A percentile compares a stretch with the other conserved stretches of the same genome.
Conservation (phyloP, 2,888 invertebrate genomes). For the Heliconius erato region DNA sequence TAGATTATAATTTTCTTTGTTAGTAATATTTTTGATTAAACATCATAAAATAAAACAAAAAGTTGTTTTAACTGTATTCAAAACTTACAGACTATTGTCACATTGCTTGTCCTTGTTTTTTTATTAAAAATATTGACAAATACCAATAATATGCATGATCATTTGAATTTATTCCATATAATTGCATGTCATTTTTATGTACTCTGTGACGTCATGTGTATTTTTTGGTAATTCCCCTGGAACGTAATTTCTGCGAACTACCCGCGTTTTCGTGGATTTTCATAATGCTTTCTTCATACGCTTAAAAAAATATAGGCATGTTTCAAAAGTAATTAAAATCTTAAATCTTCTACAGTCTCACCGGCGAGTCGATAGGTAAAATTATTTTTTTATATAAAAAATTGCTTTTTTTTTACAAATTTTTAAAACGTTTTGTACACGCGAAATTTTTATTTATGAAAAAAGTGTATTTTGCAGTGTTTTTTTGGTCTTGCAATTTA, state of each 20-base stretch:
- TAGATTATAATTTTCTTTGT: too few relatives aligned
- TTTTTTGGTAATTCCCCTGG: constrained; percentile 8
- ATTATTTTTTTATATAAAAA: constrained; percentile 1
- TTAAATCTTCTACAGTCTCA: constrained; percentile 48
- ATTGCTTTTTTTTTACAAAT: constrained; percentile 18
- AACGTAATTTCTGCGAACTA: constrained; percentile 37
- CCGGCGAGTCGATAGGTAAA: constrained; percentile 53
- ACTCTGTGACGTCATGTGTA: constrained; percentile 12
- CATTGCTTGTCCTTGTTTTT: constrained; percentile 7
- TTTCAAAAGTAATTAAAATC: constrained; percentile 40
- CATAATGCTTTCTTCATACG: constrained; percentile 42
- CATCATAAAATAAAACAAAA: not conserved
- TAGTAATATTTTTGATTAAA: not conserved
- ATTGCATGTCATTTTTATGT: constrained; percentile 38
- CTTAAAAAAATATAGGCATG: constrained; percentile 46
- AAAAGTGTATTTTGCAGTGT: constrained; percentile 56
- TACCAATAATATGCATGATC: constrained; percentile 36
- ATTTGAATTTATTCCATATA: constrained; percentile 5
- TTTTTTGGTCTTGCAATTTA: constrained; percentile 39
- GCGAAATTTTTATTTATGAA: constrained; percentile 23
- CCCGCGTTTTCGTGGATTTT: constrained; percentile 45
- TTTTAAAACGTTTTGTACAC: too few relatives aligned
- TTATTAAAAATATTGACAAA: constrained; percentile 42
- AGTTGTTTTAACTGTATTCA: not conserved
- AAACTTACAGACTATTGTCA: constrained; percentile 27